Conservation (phyloP, 2,797 vertebrate species). For the Bovichtus diacanthus region DNA sequence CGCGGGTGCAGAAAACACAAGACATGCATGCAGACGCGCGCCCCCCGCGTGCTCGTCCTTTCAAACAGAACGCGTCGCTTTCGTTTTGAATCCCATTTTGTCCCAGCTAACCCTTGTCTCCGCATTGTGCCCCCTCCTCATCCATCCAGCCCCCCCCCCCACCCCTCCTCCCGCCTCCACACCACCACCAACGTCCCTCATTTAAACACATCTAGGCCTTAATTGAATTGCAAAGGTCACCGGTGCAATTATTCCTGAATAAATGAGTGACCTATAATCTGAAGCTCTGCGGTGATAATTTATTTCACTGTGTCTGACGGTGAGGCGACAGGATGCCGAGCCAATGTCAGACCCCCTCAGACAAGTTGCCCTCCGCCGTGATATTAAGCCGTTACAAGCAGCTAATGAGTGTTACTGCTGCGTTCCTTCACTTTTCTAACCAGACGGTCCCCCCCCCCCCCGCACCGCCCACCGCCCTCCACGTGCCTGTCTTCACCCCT, state of each 20-base stretch:
- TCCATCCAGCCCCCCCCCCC: not conserved
- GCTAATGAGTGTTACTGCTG: conserved; percentile 78
- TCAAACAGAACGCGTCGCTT: conserved; percentile 40
- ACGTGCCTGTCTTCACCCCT: conserved; percentile 3
- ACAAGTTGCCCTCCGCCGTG: conserved; percentile 70
- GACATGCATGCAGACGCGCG: conserved; percentile 25
- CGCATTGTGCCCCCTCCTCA: conserved; percentile 9
- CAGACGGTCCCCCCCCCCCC: not conserved
- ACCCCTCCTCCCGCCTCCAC: not conserved
- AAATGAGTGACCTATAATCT: conserved; percentile 87
- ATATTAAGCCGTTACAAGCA: conserved; percentile 77
- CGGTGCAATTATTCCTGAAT: conserved; percentile 88
- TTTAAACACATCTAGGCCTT: conserved; percentile 86
- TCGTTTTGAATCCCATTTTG: conserved; percentile 58
- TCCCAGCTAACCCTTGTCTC: conserved; percentile 39
- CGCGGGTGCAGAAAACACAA: conserved; percentile 28
- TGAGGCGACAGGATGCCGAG: conserved; percentile 71
- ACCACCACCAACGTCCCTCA: conserved; percentile 65
- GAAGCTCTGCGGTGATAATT: conserved; percentile 71
- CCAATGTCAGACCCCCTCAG: conserved; percentile 69
- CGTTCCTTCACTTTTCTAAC: conserved; percentile 59
- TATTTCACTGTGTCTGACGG: conserved; percentile 78
- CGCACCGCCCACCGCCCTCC: not conserved
- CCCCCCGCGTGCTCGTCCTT: conserved; percentile 23
- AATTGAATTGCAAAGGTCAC: conserved; percentile 91